phyloP scores from a whole-genome alignment of 1,140 invertebrate genomes.

The Rhyacophila brunnea region DNA sequence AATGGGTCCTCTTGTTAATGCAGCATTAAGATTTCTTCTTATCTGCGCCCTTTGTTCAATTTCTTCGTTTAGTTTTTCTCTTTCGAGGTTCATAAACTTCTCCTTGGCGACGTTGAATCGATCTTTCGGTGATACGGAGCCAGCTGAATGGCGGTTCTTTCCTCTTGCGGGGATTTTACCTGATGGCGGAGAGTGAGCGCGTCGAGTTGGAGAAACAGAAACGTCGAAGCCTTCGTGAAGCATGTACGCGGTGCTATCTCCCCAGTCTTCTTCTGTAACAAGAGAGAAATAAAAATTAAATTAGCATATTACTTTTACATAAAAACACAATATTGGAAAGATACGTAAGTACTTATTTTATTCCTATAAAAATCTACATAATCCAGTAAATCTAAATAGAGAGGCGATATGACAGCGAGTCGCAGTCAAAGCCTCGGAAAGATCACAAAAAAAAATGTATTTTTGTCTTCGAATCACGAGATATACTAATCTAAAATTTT shows the following conservation, averaged over 20 bases:
- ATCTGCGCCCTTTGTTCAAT: constrained; percentile 52
- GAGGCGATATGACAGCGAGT: too few species aligned
- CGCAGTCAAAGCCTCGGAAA: too few species aligned
- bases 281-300: constrained; percentile 25
- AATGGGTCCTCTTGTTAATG: constrained; percentile 49
- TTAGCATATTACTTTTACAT: too few species aligned
- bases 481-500: too few species aligned
- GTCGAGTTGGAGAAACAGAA: constrained; percentile 42
- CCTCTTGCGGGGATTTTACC: constrained; percentile 22
- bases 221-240: constrained; percentile 54
- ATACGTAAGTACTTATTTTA: too few species aligned
- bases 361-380: too few species aligned
- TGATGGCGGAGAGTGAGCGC: constrained; percentile 33
- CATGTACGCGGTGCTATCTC: constrained; percentile 53
- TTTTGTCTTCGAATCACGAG: too few species aligned
- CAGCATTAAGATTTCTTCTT: constrained; percentile 44
- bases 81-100: constrained; percentile 76
- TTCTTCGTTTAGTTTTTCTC: constrained; percentile 61
- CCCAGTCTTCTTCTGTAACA: constrained; percentile 54
- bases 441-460: too few species aligned
- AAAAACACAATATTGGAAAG: too few species aligned
- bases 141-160: constrained; percentile 36
- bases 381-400: too few species aligned
- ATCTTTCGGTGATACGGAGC: constrained; percentile 62
- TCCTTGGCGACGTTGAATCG: constrained; percentile 81